Evolutionary conservation across 2,888 invertebrate genomes (phyloP).

Genomic region (Disparrhopalites patrizii): DNA sequence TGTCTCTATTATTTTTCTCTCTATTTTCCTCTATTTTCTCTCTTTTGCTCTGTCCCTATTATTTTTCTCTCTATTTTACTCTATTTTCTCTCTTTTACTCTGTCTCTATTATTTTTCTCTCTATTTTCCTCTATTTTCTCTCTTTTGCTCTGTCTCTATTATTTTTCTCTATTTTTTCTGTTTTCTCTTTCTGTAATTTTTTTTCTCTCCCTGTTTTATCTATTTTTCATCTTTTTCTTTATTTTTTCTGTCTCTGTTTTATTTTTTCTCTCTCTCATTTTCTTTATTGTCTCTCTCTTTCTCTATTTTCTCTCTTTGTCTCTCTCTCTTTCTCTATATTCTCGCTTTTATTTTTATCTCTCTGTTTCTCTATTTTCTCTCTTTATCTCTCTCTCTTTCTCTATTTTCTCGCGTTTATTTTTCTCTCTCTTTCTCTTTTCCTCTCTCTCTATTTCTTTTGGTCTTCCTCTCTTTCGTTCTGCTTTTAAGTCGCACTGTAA

Average conservation of each 20-base stretch:
- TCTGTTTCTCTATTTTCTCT: too few species aligned
- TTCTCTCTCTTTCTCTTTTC: not conserved
- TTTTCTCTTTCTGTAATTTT: not conserved
- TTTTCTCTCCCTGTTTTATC: not conserved
- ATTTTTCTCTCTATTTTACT: too few species aligned
- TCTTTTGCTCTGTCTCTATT: conserved; percentile 1
- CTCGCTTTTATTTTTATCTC: not conserved
- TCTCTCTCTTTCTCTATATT: conserved; percentile 1
- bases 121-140: not conserved
- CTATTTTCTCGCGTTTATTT: too few species aligned
- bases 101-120: not conserved
- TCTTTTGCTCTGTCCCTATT: not conserved
- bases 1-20: conserved; percentile 2
- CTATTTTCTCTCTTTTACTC: not conserved
- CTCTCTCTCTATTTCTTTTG: not conserved
- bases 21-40: not conserved
- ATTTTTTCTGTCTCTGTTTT: too few species aligned
- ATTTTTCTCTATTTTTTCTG: not conserved
- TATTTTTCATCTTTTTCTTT: not conserved
- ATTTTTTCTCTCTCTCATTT: not conserved
- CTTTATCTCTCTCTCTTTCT: too few species aligned
- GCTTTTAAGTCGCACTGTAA: not conserved
- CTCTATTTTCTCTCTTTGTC: not conserved
- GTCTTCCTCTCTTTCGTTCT: conserved; percentile 5
- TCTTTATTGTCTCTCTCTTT: not conserved